These are phyloP conservation scores for Camptogramma bilineatum DNA, from an alignment of 2,888 invertebrate species.

Conservation along the genomic window DNA sequence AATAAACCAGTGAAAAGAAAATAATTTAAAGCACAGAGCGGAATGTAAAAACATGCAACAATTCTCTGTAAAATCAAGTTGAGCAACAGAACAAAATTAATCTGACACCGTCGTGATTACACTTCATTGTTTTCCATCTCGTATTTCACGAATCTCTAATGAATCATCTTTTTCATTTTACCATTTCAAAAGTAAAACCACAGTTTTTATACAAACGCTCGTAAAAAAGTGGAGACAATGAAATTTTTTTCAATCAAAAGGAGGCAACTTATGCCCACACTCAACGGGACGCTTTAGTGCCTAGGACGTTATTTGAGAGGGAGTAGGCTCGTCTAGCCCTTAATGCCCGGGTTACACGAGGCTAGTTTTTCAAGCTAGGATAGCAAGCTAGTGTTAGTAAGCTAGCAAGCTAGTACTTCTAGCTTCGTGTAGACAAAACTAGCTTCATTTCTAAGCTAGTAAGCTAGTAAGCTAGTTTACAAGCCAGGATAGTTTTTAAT, in stretches of 20 bases:
- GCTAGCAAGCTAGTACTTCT: too few species aligned
- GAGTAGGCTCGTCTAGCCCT: too few species aligned
- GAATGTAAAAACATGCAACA: neutral
- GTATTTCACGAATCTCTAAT: conserved; percentile 20
- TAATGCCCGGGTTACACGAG: too few species aligned
- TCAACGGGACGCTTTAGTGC: too few species aligned
- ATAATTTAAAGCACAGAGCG: neutral
- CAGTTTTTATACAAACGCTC: neutral
- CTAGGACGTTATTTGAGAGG: too few species aligned
- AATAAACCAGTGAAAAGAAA: neutral
- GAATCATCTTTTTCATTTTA: conserved; percentile 27
- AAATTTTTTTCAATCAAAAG: neutral
- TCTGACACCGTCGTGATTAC: conserved; percentile 21
- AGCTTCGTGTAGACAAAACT: too few species aligned
- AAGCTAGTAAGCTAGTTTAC: too few species aligned
- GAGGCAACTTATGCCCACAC: neutral
- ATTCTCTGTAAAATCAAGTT: neutral
- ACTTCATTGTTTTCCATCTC: conserved; percentile 31
- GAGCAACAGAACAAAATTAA: conserved; percentile 13
- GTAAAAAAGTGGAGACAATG: conserved; percentile 9
- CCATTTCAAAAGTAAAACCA: conserved; percentile 16
- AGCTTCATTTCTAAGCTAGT: too few species aligned
- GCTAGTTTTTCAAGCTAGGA: too few species aligned
- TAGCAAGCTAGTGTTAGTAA: too few species aligned
- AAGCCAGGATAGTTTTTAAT: too few species aligned